These are phyloP conservation scores for Carettochelys insculpta DNA, from an alignment of 2,113 vertebrate genomes.

Conservation along the genomic window DNA sequence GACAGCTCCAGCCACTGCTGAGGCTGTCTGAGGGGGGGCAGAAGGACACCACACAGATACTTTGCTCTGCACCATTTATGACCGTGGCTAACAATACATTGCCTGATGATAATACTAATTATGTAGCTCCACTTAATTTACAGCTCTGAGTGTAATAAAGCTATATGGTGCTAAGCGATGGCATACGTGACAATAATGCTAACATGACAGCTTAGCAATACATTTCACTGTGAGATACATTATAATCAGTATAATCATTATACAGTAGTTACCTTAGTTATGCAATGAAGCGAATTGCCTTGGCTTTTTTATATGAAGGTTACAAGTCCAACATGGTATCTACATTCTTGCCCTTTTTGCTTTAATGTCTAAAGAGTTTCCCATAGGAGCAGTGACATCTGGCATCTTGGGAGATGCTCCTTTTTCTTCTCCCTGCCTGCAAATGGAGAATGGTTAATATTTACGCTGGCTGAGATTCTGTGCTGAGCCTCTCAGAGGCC, in stretches of 20 bases:
- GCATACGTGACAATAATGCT: background rate
- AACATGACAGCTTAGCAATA: background rate
- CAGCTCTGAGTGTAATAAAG: background rate
- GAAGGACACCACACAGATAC: background rate
- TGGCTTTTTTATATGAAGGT: background rate
- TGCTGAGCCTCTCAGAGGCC: background rate
- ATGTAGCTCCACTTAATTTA: background rate
- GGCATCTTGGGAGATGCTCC: background rate
- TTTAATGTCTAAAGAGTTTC: background rate
- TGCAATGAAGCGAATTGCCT: rapidly evolving
- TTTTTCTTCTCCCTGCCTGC: background rate
- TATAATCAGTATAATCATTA: background rate
- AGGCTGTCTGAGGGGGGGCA: rapidly evolving
- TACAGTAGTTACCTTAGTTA: rapidly evolving
- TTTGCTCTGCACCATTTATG: background rate
- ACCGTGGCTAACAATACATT: background rate
- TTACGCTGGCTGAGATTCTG: background rate
- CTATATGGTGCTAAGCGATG: background rate
- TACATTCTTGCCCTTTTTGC: background rate
- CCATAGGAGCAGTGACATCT: background rate
- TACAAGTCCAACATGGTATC: background rate
- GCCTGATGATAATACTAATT: background rate
- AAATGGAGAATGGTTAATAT: background rate
- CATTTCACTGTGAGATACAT: background rate
- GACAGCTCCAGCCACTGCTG: background rate